Evolutionary conservation across 2,797 vertebrate species (phyloP).

Genomic region (Onychomys leucogaster): DNA sequence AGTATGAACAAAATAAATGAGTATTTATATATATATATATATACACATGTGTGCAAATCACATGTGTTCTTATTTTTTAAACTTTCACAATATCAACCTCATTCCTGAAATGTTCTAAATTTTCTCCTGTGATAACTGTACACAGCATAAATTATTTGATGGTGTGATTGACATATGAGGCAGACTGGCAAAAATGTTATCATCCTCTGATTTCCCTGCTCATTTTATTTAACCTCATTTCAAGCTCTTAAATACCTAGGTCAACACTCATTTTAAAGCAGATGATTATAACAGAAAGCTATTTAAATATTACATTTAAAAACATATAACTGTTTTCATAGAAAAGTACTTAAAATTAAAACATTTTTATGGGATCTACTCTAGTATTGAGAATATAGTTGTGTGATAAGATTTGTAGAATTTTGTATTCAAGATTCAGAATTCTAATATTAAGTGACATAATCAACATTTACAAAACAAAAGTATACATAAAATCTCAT

Average conservation of each 20-base stretch:
- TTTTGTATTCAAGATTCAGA: slow-evolving; percentile 51
- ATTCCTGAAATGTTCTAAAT: background rate
- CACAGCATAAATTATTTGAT: background rate
- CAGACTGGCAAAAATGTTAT: background rate
- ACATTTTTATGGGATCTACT: slow-evolving; percentile 28
- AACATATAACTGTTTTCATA: slow-evolving; percentile 21
- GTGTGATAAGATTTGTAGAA: background rate
- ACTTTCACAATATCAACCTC: background rate
- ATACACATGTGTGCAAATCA: background rate
- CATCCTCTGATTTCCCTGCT: background rate
- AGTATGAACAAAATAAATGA: background rate
- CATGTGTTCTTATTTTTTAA: background rate
- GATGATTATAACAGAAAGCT: background rate
- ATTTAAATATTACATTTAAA: background rate
- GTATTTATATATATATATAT: background rate
- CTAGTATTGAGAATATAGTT: background rate
- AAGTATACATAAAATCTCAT: slow-evolving; percentile 14
- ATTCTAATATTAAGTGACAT: slow-evolving; percentile 37
- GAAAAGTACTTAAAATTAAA: slow-evolving; percentile 40
- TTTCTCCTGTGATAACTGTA: background rate
- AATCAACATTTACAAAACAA: slow-evolving; percentile 27
- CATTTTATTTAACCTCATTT: background rate
- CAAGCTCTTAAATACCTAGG: background rate
- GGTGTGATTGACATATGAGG: background rate
- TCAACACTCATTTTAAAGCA: background rate